Percentiles rank a stretch among this genome's conserved stretches.
Evolutionary conservation across 2,113 vertebrate genomes (phyloP).

Genomic region (Odocoileus hemionus): DNA sequence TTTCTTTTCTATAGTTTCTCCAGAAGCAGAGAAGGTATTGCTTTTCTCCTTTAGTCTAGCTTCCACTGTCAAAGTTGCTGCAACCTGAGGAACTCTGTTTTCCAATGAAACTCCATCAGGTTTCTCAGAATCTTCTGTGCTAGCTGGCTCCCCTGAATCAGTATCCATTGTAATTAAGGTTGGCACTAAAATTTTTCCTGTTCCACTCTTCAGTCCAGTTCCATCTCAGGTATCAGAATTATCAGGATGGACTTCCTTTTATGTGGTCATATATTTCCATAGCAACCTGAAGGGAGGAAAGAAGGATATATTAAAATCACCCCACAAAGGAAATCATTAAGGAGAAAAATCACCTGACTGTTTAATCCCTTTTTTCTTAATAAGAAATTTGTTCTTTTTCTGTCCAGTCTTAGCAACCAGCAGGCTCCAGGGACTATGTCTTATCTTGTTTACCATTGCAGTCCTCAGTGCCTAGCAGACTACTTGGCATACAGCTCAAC

Average conservation of each 20-base stretch:
- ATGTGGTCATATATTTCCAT: slow-evolving; percentile 66
- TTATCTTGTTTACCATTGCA: slow-evolving; percentile 55
- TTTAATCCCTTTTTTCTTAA: slow-evolving; percentile 58
- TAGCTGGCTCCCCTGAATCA: slow-evolving; percentile 91
- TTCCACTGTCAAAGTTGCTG: slow-evolving; percentile 74
- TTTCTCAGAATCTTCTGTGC: slow-evolving; percentile 90
- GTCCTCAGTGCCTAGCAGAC: not conserved
- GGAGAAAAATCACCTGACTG: slow-evolving; percentile 55
- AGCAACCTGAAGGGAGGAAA: slow-evolving; percentile 64
- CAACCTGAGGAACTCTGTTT: slow-evolving; percentile 75
- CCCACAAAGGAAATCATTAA: slow-evolving; percentile 69
- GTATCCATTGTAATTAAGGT: slow-evolving; percentile 86
- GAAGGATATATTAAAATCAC: slow-evolving; percentile 60
- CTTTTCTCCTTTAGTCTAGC: slow-evolving; percentile 68
- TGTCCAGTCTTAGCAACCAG: slow-evolving; percentile 47
- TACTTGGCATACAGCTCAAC: not conserved
- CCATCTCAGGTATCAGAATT: slow-evolving; percentile 67
- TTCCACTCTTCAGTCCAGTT: slow-evolving; percentile 59
- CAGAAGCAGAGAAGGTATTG: slow-evolving; percentile 60
- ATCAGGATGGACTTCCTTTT: slow-evolving; percentile 64
- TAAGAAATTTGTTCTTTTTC: slow-evolving; percentile 50
- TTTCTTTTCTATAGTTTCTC: slow-evolving; percentile 84
- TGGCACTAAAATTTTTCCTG: slow-evolving; percentile 58
- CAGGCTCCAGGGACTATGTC: slow-evolving; percentile 38
- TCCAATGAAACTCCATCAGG: slow-evolving; percentile 82